These are phyloP conservation scores for Acanthosepion esculentum DNA, from an alignment of 2,888 invertebrate genomes.

Conservation along the genomic window DNA sequence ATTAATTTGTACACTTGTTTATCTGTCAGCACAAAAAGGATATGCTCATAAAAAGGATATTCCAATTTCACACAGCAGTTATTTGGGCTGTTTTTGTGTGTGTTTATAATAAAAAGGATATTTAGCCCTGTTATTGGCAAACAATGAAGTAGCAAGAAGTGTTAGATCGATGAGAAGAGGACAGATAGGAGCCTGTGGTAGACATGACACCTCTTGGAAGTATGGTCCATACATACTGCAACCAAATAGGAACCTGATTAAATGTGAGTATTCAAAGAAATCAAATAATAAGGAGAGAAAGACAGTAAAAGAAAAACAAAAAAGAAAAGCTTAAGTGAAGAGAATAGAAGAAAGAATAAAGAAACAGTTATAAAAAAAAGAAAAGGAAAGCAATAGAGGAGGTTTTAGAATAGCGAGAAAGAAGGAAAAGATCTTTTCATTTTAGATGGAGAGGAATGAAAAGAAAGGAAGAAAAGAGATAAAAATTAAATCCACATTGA, in stretches of 20 bases:
- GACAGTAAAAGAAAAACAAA: background rate
- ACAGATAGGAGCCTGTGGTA: conserved; percentile 17
- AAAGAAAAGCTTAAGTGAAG: background rate
- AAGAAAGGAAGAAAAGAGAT: too few species aligned
- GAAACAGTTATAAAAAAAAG: background rate
- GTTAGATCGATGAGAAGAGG: background rate
- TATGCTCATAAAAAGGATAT: conserved; percentile 33
- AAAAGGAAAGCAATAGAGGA: too few species aligned
- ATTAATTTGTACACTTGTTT: too few species aligned
- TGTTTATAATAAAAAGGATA: conserved; percentile 1
- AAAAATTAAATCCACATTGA: too few species aligned
- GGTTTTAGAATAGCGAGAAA: too few species aligned
- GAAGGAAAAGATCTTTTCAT: too few species aligned
- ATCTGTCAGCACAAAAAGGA: background rate
- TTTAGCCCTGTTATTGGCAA: background rate
- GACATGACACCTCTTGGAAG: conserved; percentile 33
- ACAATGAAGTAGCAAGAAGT: conserved; percentile 2
- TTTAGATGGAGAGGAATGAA: too few species aligned
- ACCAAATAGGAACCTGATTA: conserved; percentile 43
- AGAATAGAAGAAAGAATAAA: background rate
- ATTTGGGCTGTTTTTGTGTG: background rate
- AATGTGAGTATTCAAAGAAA: background rate
- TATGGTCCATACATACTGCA: conserved; percentile 42
- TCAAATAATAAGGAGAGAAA: background rate
- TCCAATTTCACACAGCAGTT: background rate